A percentile compares a stretch with the other conserved stretches of the same genome.
Evolutionary conservation across 2,113 vertebrate species (phyloP).

Genomic region (Corythornis madagascariensis): DNA sequence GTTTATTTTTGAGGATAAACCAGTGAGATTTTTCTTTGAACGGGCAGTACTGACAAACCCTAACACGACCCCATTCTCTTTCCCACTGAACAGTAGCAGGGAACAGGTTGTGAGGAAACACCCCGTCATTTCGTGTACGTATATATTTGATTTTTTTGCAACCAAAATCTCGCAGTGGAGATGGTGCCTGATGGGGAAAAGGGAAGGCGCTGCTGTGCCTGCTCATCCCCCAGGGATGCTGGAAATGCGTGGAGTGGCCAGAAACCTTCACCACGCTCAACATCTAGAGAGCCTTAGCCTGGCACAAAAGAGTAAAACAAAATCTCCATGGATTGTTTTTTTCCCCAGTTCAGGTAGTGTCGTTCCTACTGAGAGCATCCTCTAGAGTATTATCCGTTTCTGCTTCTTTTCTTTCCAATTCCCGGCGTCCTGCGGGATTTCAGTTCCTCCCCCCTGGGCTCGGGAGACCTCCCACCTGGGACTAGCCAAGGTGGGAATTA

Average conservation of each 20-base stretch:
- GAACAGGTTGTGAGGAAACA: not conserved
- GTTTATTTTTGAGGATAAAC: conserved; percentile 8
- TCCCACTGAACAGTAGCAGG: not conserved
- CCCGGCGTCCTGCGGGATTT: not conserved
- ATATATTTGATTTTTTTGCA: too few relatives aligned
- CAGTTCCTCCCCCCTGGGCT: not conserved
- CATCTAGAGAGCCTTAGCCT: not conserved
- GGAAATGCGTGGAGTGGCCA: not conserved
- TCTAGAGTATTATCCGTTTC: accelerated
- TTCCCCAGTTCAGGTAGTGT: not conserved
- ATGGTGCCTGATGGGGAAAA: not conserved
- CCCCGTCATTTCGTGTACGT: not conserved
- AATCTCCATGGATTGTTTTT: not conserved
- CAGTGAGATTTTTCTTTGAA: not conserved
- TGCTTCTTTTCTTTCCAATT: not conserved
- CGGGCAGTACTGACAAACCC: not conserved
- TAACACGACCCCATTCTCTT: not conserved
- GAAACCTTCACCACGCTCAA: accelerated
- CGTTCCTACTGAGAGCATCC: not conserved
- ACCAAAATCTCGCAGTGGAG: too few relatives aligned
- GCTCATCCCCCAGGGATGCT: not conserved
- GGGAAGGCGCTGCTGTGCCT: not conserved
- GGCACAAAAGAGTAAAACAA: not conserved
- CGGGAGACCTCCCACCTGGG: not conserved
- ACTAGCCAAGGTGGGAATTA: not conserved